A percentile compares a stretch with the other conserved stretches of the same genome.
phyloP scores from a whole-genome alignment of 2,113 vertebrate species.

The Suncus etruscus region DNA sequence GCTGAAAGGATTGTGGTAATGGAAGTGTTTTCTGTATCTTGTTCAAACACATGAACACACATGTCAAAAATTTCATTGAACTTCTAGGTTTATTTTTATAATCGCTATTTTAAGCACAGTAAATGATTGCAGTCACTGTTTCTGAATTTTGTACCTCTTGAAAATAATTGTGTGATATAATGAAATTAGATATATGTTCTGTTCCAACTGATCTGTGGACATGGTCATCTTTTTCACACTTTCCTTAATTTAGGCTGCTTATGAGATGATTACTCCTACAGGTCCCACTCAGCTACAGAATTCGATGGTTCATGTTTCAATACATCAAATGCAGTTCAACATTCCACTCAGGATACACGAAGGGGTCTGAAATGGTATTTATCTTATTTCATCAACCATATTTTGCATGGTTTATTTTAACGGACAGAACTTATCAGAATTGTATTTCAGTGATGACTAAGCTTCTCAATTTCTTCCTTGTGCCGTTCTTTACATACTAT shows the following conservation, averaged over 20 bases:
- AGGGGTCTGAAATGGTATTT: slow-evolving; percentile 46
- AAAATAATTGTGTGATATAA: slow-evolving; percentile 19
- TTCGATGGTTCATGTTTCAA: slow-evolving; percentile 56
- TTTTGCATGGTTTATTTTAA: slow-evolving; percentile 64
- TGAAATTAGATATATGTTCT: slow-evolving; percentile 40
- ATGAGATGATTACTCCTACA: background rate
- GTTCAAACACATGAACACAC: background rate
- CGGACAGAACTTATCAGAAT: background rate
- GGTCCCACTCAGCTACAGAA: slow-evolving; percentile 59
- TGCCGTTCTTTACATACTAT: background rate
- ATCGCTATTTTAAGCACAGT: slow-evolving; percentile 28
- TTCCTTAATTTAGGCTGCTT: background rate
- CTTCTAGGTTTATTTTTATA: background rate
- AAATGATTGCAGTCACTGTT: background rate
- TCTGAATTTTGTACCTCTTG: background rate
- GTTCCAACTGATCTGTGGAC: slow-evolving; percentile 17
- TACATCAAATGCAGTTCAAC: slow-evolving; percentile 46
- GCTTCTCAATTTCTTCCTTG: background rate
- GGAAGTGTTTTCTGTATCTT: background rate
- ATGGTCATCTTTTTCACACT: background rate
- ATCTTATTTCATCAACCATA: slow-evolving; percentile 45
- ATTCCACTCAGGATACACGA: slow-evolving; percentile 67
- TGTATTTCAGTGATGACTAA: slow-evolving; percentile 26
- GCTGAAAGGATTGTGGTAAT: background rate
- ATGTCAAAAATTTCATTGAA: background rate